Evolutionary conservation across 1,140 invertebrate genomes (phyloP), one percentile per base, ranked within the genome.

Genomic region (Cotesia typhae): DNA sequence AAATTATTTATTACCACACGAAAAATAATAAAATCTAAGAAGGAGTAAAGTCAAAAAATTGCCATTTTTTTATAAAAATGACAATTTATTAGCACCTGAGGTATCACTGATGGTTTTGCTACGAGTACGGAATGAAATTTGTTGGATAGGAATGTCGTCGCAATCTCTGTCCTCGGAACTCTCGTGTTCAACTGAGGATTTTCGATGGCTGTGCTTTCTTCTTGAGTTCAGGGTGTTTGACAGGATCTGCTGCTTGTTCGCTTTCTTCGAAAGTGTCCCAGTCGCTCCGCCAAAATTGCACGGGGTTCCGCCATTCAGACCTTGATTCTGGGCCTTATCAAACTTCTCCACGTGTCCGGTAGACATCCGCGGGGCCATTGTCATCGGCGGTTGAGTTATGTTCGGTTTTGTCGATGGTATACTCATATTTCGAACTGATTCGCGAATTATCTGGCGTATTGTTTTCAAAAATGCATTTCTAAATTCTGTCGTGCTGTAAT

Each of bases 401-500:
- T 81, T 79, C 52, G 91, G 92, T 77, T 93, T 93, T 41, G 91
- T 93, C 73, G 92, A 91, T 72, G 96, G 95, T 87, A 97, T 94
- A 79, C 93, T 96, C 95, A 97, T 97, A 80, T 97, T 97, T 75
- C 95, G 90, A 9, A 97, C 96, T 70, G 94, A 96, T 85, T 98
- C 97, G 70, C 96, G 90, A 74, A 98, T 98, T 55, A 98, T 98
- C 87, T 98, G 96, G 66, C 96, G 90, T 77, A 98, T 98, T 60
- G 96, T 98, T 85, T 96, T 96, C 75, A 99, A 89, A 89, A 98
- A 98, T 75, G 96, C 95, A 85, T 97, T 97, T 77, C 97, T 92
- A 84, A 98, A 98, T 83, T 98, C 96, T 67, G 92, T 92, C 37
- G 96, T 97, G 85, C 96, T 97, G 85, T 12, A 89, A 71, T 14